Base-by-base conservation (phyloP, 2,113 vertebrate species). In the Opisthocomus hoazin region DNA sequence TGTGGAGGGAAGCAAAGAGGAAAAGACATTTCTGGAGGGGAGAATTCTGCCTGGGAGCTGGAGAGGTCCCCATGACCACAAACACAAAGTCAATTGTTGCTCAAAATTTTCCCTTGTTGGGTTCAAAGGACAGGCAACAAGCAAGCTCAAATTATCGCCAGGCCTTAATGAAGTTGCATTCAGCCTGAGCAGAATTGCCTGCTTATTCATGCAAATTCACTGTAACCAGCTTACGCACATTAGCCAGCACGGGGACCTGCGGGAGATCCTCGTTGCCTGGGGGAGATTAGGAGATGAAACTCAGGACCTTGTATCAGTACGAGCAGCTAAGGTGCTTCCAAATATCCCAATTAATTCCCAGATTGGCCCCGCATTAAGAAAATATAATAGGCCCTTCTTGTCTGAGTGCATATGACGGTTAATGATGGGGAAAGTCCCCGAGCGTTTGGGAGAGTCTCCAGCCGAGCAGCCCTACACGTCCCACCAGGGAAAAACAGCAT, bases 131-230 rank as follows among this genome's bases (percentile, higher is more conserved):
- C 80, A 41, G 37, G 80, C 73, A 84, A 81, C 71, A 71, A 75
- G n/a, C 36, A 24, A 79, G 46, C 48, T 84, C 48, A 19, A 61
- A 92, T 91, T 56, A 79, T 63, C 2, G 2, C 64, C 0, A 1
- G 45, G 56, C 12, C 12, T 84, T 90, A 81, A 93, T 60, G 92
- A 92, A 95, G 94, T 34, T 51, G 39, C 51, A 14, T 68, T 34
- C 51, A 70, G 77, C 5, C 54, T 4, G 83, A 75, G 83, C 68
- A 84, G 80, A 84, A 89, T 16, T 34, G 61, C 66, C 89, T 75
- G 26, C 53, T 96, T 90, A 82, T 71, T 73, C 56, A 78, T 82
- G 86, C 57, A 90, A 93, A 93, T 92, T 89, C 86, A 13, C 73
- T 24, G 7, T 53, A 61, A 90, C 88, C 86, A 61, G 96, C 92